Evolutionary conservation across 2,888 invertebrate genomes (phyloP).

Genomic region (Tachystola acroxantha): DNA sequence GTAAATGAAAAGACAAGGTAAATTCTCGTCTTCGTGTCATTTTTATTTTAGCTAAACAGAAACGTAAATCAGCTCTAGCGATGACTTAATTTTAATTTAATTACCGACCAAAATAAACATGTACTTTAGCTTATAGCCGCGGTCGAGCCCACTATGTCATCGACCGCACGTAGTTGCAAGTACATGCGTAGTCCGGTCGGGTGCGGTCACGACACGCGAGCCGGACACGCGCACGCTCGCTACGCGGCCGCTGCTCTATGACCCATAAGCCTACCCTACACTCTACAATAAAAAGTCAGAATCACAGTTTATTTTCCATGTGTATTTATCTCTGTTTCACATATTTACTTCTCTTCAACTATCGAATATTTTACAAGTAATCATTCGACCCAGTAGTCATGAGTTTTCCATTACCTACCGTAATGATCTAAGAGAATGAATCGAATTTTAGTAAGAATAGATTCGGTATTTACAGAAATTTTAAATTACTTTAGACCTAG

Average conservation of each 20-base stretch:
- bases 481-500: constrained; percentile 73
- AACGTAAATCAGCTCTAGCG: background rate
- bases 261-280: constrained; percentile 64
- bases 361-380: constrained; percentile 47
- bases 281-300: constrained; percentile 74
- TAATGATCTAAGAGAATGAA: constrained; percentile 64
- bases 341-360: constrained; percentile 37
- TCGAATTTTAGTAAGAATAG: constrained; percentile 67
- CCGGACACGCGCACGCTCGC: constrained; percentile 28
- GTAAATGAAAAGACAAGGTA: background rate
- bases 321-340: constrained; percentile 60
- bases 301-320: constrained; percentile 78
- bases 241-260: constrained; percentile 36
- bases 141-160: background rate
- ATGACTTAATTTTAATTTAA: background rate
- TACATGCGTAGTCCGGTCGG: too few relatives aligned
- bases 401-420: constrained; percentile 68
- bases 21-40: background rate
- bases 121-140: background rate
- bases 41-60: background rate
- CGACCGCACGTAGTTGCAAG: too few relatives aligned
- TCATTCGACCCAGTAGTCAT: constrained; percentile 66
- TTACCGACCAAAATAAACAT: background rate
- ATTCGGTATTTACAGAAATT: constrained; percentile 71
- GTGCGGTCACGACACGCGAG: too few relatives aligned